A percentile compares a stretch with the other conserved stretches of the same genome.
Evolutionary conservation across 2,113 vertebrate genomes (phyloP).

Genomic region (Nothobranchius furzeri): DNA sequence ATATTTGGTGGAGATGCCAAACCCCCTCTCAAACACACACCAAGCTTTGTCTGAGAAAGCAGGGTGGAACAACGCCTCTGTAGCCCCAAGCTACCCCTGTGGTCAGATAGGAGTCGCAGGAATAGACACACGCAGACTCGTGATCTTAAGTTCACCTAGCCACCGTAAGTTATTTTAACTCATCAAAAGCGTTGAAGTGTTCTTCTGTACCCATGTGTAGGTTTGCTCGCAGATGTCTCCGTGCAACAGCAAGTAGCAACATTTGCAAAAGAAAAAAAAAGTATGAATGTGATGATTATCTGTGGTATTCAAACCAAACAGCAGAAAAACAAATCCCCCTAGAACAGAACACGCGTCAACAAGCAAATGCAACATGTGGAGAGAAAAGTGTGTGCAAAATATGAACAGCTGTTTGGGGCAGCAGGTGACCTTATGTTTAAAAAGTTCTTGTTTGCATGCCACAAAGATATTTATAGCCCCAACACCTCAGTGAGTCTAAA

Average conservation of each 20-base stretch:
- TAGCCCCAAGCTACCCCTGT: slow-evolving; percentile 32
- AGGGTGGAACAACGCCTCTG: slow-evolving; percentile 63
- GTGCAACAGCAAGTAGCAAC: too few species aligned
- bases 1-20: slow-evolving; percentile 74
- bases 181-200: slow-evolving; percentile 8
- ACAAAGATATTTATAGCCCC: slow-evolving; percentile 60
- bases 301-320: too few species aligned
- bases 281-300: too few species aligned
- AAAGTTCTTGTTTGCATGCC: slow-evolving; percentile 58
- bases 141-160: slow-evolving; percentile 1
- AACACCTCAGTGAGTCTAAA: slow-evolving; percentile 35
- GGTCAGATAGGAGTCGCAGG: slow-evolving; percentile 28
- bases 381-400: slow-evolving; percentile 20
- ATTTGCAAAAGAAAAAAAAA: too few species aligned
- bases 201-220: too few species aligned
- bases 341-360: background rate
- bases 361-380: background rate
- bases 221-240: too few species aligned
- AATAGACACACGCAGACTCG: slow-evolving; percentile 13
- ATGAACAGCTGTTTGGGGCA: slow-evolving; percentile 54
- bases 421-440: slow-evolving; percentile 48
- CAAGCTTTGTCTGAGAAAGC: slow-evolving; percentile 60
- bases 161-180: slow-evolving; percentile 5
- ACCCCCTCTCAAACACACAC: slow-evolving; percentile 65
- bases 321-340: too few species aligned